Percentiles rank a stretch among this genome's conserved stretches.
phyloP scores from a whole-genome alignment of 1,140 invertebrate genomes.

The Coenobita brevimanus region DNA sequence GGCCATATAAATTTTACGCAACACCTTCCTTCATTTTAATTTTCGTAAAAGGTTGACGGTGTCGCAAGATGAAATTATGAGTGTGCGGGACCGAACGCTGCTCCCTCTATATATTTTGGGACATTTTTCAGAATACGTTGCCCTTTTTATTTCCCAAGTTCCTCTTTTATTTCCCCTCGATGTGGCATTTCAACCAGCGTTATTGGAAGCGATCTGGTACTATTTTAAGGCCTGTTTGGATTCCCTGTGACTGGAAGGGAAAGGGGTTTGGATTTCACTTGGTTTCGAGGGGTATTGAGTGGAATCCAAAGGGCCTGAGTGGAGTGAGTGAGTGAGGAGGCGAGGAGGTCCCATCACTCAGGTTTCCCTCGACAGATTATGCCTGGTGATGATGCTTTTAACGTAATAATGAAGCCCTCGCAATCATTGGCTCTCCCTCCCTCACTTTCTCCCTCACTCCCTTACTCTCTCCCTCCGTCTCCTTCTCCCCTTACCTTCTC shows the following conservation, averaged over 20 bases:
- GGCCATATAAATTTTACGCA: conserved; percentile 65
- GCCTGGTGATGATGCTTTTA: conserved; percentile 61
- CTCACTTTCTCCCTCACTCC: conserved; percentile 3
- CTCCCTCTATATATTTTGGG: too few species aligned
- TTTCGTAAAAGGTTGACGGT: conserved; percentile 64
- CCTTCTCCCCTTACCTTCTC: too few species aligned
- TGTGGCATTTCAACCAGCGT: too few species aligned
- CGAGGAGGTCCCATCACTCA: conserved; percentile 39
- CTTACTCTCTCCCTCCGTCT: not conserved
- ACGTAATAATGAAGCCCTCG: conserved; percentile 55
- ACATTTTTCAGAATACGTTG: too few species aligned
- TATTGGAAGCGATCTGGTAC: too few species aligned
- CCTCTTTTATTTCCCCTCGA: too few species aligned
- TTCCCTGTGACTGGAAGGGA: too few species aligned
- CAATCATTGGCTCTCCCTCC: conserved; percentile 47
- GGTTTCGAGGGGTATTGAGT: too few species aligned
- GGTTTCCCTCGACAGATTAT: conserved; percentile 47
- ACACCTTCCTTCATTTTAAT: conserved; percentile 67
- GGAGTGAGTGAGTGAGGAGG: not conserved
- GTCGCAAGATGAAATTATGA: conserved; percentile 65
- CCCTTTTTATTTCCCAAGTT: too few species aligned
- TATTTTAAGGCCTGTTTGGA: too few species aligned
- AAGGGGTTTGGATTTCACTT: too few species aligned
- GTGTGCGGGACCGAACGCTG: conserved; percentile 29
- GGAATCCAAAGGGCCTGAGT: not conserved